Conservation (phyloP, 2,113 vertebrate species). For the Sprattus sprattus region DNA sequence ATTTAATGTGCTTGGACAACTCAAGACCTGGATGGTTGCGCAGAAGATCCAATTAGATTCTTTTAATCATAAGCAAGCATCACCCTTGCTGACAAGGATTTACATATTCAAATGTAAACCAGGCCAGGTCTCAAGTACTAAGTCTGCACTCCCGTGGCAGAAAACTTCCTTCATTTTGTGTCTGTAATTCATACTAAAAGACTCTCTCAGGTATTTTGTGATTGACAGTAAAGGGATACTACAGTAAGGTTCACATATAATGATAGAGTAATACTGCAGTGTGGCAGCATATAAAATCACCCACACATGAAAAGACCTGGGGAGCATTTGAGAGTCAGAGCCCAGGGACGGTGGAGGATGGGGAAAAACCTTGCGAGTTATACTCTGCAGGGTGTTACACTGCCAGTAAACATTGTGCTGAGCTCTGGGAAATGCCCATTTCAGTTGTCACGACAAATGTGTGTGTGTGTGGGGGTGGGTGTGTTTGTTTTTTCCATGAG, state of each 20-base stretch:
- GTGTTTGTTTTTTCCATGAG: constrained; percentile 1
- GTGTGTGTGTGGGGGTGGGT: constrained; percentile 21
- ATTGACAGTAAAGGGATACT: not conserved
- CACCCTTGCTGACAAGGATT: not conserved
- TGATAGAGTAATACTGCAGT: not conserved
- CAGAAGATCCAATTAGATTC: constrained; percentile 21
- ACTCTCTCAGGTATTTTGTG: not conserved
- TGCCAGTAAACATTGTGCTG: constrained; percentile 37
- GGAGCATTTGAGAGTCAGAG: not conserved
- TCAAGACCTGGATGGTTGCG: constrained; percentile 11
- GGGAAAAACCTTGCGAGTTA: constrained; percentile 26
- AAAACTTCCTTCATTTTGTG: not conserved
- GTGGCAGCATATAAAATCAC: not conserved
- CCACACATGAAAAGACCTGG: not conserved
- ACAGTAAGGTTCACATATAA: not conserved
- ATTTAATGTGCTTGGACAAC: constrained; percentile 31
- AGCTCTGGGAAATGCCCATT: constrained; percentile 34
- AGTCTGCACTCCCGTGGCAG: not conserved
- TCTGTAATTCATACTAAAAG: not conserved
- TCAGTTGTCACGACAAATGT: not conserved
- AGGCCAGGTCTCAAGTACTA: not conserved
- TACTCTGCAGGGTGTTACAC: constrained; percentile 24
- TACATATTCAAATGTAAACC: not conserved
- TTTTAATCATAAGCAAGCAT: constrained; percentile 14
- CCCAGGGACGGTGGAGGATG: not conserved